Evolutionary conservation across 1,140 invertebrate genomes (phyloP), one percentile per base, ranked within the genome.

Genomic region (Nymphalis io): DNA sequence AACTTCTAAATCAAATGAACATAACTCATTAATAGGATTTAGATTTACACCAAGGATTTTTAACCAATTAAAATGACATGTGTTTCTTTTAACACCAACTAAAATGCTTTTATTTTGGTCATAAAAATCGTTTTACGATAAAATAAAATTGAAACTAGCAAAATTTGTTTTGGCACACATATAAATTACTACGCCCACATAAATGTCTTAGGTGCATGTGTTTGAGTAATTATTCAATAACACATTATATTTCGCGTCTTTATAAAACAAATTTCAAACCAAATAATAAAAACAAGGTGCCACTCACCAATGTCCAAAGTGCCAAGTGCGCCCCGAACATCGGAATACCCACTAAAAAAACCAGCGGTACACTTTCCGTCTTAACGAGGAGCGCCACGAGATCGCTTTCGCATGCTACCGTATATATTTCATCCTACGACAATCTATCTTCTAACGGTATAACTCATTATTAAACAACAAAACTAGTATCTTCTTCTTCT

Each of bases 141-240:
- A 62, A 62, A 62, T 44, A 27, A 48, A 62, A 33, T 62, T 62
- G 5, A 46, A 62, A 38, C 10, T 11, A 27, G 40, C 1, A 48
- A 48, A 38, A 27, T 44, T 51, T 51, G 5, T 62, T 62, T 48
- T 48, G 16, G 46, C 46, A 18, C 18, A 44, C 13, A 15, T 13
- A 44, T n/a, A 44, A 44, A 44, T 44, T 13, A 44, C 12, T n/a
- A 44, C 40, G 4, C 40, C 40, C 13, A 15, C 40, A 13, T 0
- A 33, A 44, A 3, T 44, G 12, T 44, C 11, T n/a, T 44, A n/a
- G 13, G 40, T n/a, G n/a, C 4, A 44, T 12, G 5, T 13, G 4
- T 44, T 44, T 44, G 0, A 44, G 3, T 44, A 44, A 44, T 33
- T 33, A 33, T 33, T 33, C 27, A 33, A 8, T 33, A 33, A 33